Conservation (phyloP, 2,113 vertebrate species). For the Spea bombifrons region DNA sequence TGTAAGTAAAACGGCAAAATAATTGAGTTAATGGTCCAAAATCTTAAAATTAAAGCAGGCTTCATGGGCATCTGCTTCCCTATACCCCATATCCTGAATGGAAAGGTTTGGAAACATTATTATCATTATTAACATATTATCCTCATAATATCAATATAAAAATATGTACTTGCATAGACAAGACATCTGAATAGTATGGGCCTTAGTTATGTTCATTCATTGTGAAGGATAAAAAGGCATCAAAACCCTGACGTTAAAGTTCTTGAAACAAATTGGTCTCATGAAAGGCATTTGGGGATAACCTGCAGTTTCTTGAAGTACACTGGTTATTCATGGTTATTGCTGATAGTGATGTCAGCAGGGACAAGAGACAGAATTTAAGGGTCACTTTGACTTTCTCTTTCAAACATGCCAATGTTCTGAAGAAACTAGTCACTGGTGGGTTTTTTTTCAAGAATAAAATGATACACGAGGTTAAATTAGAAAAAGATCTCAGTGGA, state of each 20-base stretch:
- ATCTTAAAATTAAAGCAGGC: too few species aligned
- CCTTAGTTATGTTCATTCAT: not conserved
- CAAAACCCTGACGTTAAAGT: constrained; percentile 9
- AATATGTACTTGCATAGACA: not conserved
- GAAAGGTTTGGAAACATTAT: too few species aligned
- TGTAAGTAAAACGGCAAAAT: too few species aligned
- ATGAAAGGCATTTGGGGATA: not conserved
- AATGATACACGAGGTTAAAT: too few species aligned
- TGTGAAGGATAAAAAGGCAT: not conserved
- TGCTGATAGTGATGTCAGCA: constrained; percentile 28
- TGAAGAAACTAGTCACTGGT: not conserved
- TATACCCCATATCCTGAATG: too few species aligned
- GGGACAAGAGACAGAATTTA: constrained; percentile 5
- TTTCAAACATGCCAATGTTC: constrained; percentile 4
- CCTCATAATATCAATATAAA: too few species aligned
- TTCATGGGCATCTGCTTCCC: too few species aligned
- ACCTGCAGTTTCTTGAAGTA: constrained; percentile 10
- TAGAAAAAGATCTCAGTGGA: too few species aligned
- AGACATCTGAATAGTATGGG: not conserved
- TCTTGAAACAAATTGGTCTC: constrained; percentile 19
- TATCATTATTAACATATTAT: too few species aligned
- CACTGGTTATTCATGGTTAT: constrained; percentile 2
- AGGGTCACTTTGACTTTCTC: constrained; percentile 7
- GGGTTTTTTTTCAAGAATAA: too few species aligned
- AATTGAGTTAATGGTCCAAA: too few species aligned